Percentiles rank a stretch among this genome's conserved stretches.
Conservation (phyloP, 2,113 vertebrate genomes). For the Heteronetta atricapilla region DNA sequence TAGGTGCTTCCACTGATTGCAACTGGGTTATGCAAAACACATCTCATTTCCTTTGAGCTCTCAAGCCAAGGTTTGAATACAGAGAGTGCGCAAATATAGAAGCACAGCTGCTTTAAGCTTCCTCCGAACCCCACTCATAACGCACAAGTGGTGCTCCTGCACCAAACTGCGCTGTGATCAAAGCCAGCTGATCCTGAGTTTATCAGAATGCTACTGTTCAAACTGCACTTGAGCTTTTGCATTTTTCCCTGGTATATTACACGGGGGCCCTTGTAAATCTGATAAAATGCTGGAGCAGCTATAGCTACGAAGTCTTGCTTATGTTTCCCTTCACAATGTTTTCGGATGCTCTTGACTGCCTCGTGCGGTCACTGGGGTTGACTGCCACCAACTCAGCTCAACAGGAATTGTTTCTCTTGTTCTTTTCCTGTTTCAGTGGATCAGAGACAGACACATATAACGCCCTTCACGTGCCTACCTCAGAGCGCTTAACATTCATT, state of each 20-base stretch:
- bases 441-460: neutral
- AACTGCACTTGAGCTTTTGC: slow-evolving; percentile 26
- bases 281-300: neutral
- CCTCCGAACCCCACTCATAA: slow-evolving; percentile 17
- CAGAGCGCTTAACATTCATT: neutral
- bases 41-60: slow-evolving; percentile 63
- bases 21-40: slow-evolving; percentile 63
- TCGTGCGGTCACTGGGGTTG: neutral
- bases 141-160: slow-evolving; percentile 53
- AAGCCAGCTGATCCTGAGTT: slow-evolving; percentile 51
- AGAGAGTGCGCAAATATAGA: slow-evolving; percentile 61
- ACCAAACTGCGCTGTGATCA: slow-evolving; percentile 5
- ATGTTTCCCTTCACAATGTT: neutral
- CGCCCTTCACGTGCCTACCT: neutral
- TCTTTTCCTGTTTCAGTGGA: neutral
- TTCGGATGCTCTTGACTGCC: slow-evolving; percentile 28
- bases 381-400: neutral
- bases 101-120: slow-evolving; percentile 62
- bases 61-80: slow-evolving; percentile 65
- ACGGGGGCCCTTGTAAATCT: slow-evolving; percentile 1
- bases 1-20: slow-evolving; percentile 65
- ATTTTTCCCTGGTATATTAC: slow-evolving; percentile 15
- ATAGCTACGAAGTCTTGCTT: neutral
- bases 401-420: neutral
- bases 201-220: slow-evolving; percentile 20